Conservation (phyloP, 1,140 invertebrate species). For the Globodera rostochiensis region DNA sequence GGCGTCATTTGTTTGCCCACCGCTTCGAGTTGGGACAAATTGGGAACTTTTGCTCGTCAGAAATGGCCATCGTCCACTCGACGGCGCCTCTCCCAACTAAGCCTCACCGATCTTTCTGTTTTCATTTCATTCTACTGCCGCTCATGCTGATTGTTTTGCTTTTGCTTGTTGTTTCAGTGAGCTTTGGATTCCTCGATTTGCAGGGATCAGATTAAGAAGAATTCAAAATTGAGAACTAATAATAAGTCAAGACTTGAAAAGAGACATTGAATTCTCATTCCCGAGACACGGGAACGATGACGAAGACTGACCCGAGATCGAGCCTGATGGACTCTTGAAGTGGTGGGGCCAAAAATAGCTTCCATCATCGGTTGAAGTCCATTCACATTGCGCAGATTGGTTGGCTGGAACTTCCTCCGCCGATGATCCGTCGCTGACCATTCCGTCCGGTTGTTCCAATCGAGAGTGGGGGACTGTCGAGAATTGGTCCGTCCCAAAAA, state of each 20-base stretch:
- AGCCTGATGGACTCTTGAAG: not conserved
- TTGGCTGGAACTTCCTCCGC: not conserved
- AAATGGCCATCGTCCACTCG: not conserved
- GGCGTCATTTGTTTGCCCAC: conserved; percentile 16
- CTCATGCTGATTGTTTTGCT: too few species aligned
- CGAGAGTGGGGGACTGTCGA: not conserved
- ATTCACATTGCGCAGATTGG: not conserved
- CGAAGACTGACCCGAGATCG: too few species aligned
- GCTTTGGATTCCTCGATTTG: too few species aligned
- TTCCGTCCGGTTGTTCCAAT: not conserved
- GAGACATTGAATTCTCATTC: too few species aligned
- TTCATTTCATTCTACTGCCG: too few species aligned
- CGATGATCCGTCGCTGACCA: not conserved
- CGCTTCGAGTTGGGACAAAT: conserved; percentile 2
- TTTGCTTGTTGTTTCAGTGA: too few species aligned
- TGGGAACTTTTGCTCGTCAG: not conserved
- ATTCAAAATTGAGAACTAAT: too few species aligned
- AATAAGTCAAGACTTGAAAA: too few species aligned
- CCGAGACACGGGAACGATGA: too few species aligned
- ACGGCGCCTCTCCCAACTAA: not conserved
- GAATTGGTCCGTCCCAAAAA: not conserved
- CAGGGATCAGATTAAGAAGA: too few species aligned
- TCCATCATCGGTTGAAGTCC: not conserved
- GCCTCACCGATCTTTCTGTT: too few species aligned
- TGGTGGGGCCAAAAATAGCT: not conserved